Evolutionary conservation across 2,888 invertebrate genomes (phyloP).

Genomic region (Drosophila nr. medialis): DNA sequence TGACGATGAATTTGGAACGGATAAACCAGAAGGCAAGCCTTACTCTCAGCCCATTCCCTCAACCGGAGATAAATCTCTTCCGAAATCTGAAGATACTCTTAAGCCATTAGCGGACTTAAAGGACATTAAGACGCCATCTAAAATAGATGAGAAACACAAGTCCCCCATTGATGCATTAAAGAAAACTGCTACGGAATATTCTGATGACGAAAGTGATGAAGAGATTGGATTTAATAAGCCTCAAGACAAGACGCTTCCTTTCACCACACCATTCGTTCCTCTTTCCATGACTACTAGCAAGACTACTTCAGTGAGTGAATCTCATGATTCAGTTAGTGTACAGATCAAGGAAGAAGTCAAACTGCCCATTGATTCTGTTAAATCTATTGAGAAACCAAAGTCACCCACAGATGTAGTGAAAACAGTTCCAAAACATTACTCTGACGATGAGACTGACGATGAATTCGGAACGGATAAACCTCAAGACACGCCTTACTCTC

Average conservation of each 20-base stretch:
- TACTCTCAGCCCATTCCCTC: not conserved
- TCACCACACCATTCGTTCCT: not conserved
- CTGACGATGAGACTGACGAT: too few relatives aligned
- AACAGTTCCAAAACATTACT: too few relatives aligned
- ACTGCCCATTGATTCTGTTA: not conserved
- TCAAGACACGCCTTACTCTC: too few relatives aligned
- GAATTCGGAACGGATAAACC: too few relatives aligned
- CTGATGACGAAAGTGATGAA: slow-evolving; percentile 15
- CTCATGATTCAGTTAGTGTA: slow-evolving; percentile 7
- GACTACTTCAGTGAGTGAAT: slow-evolving; percentile 3
- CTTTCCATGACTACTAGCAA: slow-evolving; percentile 2
- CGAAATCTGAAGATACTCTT: not conserved
- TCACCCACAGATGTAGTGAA: slow-evolving; percentile 8
- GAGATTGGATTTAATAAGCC: slow-evolving; percentile 9
- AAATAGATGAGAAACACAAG: slow-evolving; percentile 24
- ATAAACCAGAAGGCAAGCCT: not conserved
- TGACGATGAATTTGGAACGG: not conserved
- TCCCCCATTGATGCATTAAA: not conserved
- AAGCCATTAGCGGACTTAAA: not conserved
- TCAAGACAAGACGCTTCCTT: not conserved
- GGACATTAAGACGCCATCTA: not conserved
- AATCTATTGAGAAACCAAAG: slow-evolving; percentile 14
- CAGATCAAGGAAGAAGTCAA: slow-evolving; percentile 8
- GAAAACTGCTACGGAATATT: slow-evolving; percentile 4
- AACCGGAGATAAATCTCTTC: not conserved